Evolutionary conservation across 2,797 vertebrate species (phyloP), one percentile per base, ranked within the genome.

Genomic region (Odontamblyopus rebecca): DNA sequence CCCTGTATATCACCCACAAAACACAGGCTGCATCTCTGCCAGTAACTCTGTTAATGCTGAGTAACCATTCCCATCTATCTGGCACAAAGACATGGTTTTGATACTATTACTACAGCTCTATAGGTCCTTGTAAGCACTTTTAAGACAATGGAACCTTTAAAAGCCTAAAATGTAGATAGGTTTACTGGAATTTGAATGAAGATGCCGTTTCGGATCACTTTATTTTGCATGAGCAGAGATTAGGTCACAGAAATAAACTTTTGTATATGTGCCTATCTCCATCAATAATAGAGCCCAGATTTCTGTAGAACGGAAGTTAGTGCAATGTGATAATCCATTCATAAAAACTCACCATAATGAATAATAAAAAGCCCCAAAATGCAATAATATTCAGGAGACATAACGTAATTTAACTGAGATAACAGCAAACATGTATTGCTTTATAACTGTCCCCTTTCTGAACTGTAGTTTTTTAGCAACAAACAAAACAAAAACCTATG

Each of bases 1-100:
- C 63, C 44, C 18, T 27, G 13, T 65, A 65, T 48, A 65, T 65
- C 48, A 30, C 44, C 41, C 48, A 67, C 27, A 67, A 54, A 66
- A 53, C 27, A 53, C 27, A 32, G 8, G n/a, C 19, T 67, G 32
- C 35, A 32, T 26, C 27, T 51, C 64, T 66, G 64, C 41, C 64
- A 66, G 15, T 51, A 8, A 50, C 23, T 62, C 64, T 51, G 63
- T 18, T 51, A 29, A 50, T 66, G 61, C 61, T 63, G 61, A 63
- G n/a, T 44, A n/a, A 1, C 6, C 35, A 26, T 63, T 63, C 44
- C 35, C 11, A 41, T 26, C 1, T 13, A 3, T 26, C 12, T 38
- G 18, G 11, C 19, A 35, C 18, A 11, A 38, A 38, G 32, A 18
- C 61, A 8, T 38, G 56, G 26, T 6, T 13, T 13, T 59, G 26